These are phyloP conservation scores for Steinernema khuongi DNA, from an alignment of 1,140 invertebrate genomes.

Conservation along the genomic window DNA sequence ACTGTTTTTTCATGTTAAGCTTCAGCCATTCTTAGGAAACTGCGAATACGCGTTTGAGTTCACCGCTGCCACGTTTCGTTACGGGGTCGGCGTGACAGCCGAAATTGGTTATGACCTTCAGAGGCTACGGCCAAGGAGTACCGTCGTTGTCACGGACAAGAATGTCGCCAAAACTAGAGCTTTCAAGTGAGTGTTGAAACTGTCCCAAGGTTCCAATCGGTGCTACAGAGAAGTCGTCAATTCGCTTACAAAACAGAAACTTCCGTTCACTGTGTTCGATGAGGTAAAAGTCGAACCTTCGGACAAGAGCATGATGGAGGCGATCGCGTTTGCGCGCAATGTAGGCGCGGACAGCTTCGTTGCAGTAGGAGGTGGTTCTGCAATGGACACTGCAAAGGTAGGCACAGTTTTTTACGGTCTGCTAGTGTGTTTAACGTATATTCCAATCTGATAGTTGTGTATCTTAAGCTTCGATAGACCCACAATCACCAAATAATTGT, in stretches of 20 bases:
- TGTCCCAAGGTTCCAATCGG: neutral
- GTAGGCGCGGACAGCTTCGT: constrained; percentile 74
- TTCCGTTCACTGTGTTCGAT: constrained; percentile 75
- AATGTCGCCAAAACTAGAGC: constrained; percentile 69
- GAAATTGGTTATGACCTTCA: constrained; percentile 76
- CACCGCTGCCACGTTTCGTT: constrained; percentile 77
- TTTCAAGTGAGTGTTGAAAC: constrained; percentile 64
- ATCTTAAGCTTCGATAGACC: neutral
- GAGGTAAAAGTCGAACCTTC: constrained; percentile 78
- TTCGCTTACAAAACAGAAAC: constrained; percentile 69
- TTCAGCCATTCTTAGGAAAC: neutral
- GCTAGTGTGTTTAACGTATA: too few relatives aligned
- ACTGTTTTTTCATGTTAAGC: too few relatives aligned
- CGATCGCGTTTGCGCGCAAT: constrained; percentile 70
- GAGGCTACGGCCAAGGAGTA: constrained; percentile 72
- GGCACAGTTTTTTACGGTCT: too few relatives aligned
- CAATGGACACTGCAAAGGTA: constrained; percentile 80
- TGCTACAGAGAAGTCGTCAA: constrained; percentile 61
- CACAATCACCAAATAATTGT: neutral
- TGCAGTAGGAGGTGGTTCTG: constrained; percentile 82
- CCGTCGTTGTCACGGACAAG: constrained; percentile 77
- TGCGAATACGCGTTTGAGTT: constrained; percentile 66
- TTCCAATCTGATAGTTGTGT: too few relatives aligned
- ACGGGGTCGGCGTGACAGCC: constrained; percentile 75
- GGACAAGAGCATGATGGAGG: constrained; percentile 72